These are phyloP conservation scores for Strigops habroptila DNA, from an alignment of 2,113 vertebrate species.

Conservation along the genomic window DNA sequence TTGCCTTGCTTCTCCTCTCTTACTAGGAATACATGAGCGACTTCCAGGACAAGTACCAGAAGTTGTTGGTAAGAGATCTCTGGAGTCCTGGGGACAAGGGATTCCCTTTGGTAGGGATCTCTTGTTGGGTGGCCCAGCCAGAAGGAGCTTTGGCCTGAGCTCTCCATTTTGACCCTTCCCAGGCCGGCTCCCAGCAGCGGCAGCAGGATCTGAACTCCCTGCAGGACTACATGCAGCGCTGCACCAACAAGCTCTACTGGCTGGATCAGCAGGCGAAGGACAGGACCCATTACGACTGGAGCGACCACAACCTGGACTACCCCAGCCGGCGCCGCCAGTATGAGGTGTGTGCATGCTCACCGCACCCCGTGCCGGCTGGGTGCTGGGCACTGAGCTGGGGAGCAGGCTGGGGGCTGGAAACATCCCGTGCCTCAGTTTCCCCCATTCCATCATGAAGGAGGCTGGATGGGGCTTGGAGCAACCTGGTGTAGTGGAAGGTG, in stretches of 20 bases:
- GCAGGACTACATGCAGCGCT: conserved; percentile 96
- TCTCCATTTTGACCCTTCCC: background rate
- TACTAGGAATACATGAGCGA: conserved; percentile 76
- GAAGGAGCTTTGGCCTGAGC: background rate
- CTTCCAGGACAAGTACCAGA: conserved; percentile 87
- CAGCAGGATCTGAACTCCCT: conserved; percentile 88
- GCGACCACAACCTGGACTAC: conserved; percentile 91
- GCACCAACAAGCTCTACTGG: conserved; percentile 99
- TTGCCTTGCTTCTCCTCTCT: background rate
- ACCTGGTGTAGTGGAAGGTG: too few species aligned
- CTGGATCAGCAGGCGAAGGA: conserved; percentile 95
- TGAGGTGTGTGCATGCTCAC: conserved; percentile 67
- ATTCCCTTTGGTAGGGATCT: background rate
- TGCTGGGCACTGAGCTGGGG: background rate
- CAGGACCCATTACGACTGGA: conserved; percentile 92
- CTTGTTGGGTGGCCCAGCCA: background rate
- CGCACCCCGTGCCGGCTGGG: background rate
- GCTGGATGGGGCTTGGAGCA: background rate
- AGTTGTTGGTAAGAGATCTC: conserved; percentile 83
- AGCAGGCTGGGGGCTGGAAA: background rate
- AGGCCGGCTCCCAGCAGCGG: conserved; percentile 76
- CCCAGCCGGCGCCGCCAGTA: conserved; percentile 91
- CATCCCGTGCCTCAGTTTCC: fast-evolving
- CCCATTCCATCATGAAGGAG: background rate
- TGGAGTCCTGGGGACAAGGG: background rate